phyloP scores from a whole-genome alignment of 1,140 invertebrate genomes.

The Temnothorax longispinosus region DNA sequence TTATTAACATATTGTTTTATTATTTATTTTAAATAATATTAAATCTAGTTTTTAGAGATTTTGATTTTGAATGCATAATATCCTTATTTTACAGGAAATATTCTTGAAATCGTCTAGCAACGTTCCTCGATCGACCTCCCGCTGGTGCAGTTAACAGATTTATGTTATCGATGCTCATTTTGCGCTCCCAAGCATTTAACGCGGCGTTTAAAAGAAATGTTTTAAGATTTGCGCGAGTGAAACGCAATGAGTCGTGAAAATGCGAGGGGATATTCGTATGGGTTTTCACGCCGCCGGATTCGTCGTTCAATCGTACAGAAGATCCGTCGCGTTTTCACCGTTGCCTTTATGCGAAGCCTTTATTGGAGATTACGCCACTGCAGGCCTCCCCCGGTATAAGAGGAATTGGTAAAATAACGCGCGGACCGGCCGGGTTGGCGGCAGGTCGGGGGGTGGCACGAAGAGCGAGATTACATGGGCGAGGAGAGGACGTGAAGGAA shows the following conservation, averaged over 20 bases:
- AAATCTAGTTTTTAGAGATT: neutral
- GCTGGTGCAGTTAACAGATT: neutral
- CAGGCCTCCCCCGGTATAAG: neutral
- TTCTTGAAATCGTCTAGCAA: neutral
- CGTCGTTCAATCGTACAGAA: conserved; percentile 18
- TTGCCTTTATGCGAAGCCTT: conserved; percentile 47
- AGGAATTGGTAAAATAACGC: conserved; percentile 65
- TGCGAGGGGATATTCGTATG: neutral
- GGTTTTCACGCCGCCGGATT: neutral
- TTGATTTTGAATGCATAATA: neutral
- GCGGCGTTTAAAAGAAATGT: conserved; percentile 12
- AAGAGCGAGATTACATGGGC: conserved; percentile 68
- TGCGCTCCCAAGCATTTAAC: neutral
- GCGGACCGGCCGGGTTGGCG: neutral
- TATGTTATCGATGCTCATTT: neutral
- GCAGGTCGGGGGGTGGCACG: conserved; percentile 24
- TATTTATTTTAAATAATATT: conserved; percentile 18
- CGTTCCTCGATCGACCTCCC: neutral
- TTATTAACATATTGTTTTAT: neutral
- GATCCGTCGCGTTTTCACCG: conserved; percentile 13
- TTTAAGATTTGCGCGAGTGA: neutral
- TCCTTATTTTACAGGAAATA: neutral
- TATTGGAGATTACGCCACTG: conserved; percentile 49
- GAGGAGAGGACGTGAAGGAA: conserved; percentile 63
- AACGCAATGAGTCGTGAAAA: neutral